Evolutionary conservation across 2,797 vertebrate species (phyloP).

Genomic region (Pseudochirops corinnae): DNA sequence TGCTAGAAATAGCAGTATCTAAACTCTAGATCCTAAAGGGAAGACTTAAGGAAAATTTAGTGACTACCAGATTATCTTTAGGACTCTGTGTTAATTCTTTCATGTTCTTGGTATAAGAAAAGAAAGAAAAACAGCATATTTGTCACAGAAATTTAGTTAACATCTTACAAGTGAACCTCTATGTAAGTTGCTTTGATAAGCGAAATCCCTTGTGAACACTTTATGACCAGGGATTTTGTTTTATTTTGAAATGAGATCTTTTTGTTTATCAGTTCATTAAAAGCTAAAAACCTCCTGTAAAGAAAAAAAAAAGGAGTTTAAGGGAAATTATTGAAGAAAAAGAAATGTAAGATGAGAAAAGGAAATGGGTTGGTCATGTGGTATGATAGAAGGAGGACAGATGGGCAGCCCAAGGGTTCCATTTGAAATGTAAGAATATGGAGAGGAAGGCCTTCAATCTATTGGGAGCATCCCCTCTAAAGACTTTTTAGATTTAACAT

Average conservation of each 20-base stretch:
- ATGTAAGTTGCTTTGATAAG: constrained; percentile 93
- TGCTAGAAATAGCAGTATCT: constrained; percentile 94
- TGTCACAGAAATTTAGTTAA: constrained; percentile 92
- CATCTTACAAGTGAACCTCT: constrained; percentile 92
- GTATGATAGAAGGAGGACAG: not conserved
- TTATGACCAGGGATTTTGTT: constrained; percentile 90
- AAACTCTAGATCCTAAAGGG: constrained; percentile 81
- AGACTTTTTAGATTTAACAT: not conserved
- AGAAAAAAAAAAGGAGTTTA: constrained; percentile 79
- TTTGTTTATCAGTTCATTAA: constrained; percentile 92
- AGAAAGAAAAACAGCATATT: constrained; percentile 88
- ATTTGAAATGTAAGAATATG: not conserved
- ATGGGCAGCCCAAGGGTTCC: not conserved
- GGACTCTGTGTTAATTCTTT: constrained; percentile 95
- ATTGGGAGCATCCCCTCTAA: not conserved
- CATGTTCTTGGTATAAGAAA: constrained; percentile 97
- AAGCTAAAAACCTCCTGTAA: constrained; percentile 90
- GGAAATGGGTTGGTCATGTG: not conserved
- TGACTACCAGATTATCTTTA: constrained; percentile 95
- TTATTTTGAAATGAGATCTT: constrained; percentile 89
- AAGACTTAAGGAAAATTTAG: constrained; percentile 91
- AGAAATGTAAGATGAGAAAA: not conserved
- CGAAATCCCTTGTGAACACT: constrained; percentile 92
- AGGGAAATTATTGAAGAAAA: not conserved
- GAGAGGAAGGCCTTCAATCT: not conserved